phyloP scores from a whole-genome alignment of 2,888 invertebrate genomes.

The Drosophila acutilabella region DNA sequence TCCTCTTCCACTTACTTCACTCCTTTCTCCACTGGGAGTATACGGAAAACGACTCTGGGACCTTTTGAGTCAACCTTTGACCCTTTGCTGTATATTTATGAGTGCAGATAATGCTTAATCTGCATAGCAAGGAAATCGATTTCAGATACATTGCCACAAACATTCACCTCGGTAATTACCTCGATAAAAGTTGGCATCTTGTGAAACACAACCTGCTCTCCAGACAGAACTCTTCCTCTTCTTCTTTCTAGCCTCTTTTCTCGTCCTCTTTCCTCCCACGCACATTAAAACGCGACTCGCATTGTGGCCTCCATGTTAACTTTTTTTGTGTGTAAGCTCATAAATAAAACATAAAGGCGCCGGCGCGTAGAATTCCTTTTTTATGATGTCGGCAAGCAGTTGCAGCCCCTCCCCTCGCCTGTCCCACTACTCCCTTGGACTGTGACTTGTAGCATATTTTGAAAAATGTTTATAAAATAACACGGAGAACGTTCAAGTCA shows the following conservation, averaged over 20 bases:
- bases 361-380: slow-evolving; percentile 65
- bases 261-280: not conserved
- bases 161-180: slow-evolving; percentile 46
- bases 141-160: slow-evolving; percentile 25
- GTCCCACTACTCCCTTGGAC: not conserved
- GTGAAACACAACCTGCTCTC: slow-evolving; percentile 5
- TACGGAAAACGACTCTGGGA: slow-evolving; percentile 34
- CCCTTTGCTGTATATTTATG: slow-evolving; percentile 61
- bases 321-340: slow-evolving; percentile 70
- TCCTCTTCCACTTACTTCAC: not conserved
- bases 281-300: slow-evolving; percentile 72
- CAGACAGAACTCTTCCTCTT: slow-evolving; percentile 5
- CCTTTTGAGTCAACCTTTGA: slow-evolving; percentile 48
- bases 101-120: slow-evolving; percentile 56
- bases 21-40: slow-evolving; percentile 24
- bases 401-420: slow-evolving; percentile 34
- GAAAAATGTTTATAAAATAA: slow-evolving; percentile 80
- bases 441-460: slow-evolving; percentile 66
- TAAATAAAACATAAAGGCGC: slow-evolving; percentile 79
- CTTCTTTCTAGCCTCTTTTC: not conserved
- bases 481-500: slow-evolving; percentile 79
- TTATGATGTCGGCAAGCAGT: slow-evolving; percentile 71
- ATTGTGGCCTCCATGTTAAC: slow-evolving; percentile 56
- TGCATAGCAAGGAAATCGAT: slow-evolving; percentile 58
- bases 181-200: slow-evolving; percentile 48